Evolutionary conservation across 2,113 vertebrate genomes (phyloP).

Genomic region (Garra rufa): DNA sequence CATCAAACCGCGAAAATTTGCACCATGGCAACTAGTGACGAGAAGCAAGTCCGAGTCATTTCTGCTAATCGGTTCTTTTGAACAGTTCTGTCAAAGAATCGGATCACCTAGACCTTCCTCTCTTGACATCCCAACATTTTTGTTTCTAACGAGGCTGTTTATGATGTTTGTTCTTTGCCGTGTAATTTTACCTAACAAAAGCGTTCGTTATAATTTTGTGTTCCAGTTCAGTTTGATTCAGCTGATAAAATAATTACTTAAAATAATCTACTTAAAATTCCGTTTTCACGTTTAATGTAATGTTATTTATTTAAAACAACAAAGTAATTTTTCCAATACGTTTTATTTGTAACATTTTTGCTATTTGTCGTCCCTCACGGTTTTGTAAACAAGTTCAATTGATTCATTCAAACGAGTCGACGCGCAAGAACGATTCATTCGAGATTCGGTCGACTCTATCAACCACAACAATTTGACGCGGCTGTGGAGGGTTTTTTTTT

Average conservation of each 20-base stretch:
- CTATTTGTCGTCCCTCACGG: background rate
- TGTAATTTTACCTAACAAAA: background rate
- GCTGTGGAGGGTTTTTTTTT: background rate
- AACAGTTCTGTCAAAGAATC: background rate
- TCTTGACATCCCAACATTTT: background rate
- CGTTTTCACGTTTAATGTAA: background rate
- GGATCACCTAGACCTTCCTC: background rate
- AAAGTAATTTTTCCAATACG: background rate
- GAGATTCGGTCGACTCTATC: background rate
- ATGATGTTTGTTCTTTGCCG: background rate
- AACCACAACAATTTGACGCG: background rate
- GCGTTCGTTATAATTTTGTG: background rate
- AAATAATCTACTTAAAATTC: background rate
- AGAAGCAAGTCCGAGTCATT: background rate
- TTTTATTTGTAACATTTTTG: background rate
- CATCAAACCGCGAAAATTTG: constrained; percentile 1
- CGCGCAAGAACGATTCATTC: background rate
- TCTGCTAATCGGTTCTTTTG: background rate
- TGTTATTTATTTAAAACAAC: background rate
- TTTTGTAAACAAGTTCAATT: background rate
- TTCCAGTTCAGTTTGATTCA: background rate
- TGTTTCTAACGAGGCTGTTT: background rate
- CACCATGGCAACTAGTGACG: background rate
- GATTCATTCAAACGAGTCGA: constrained; percentile 2
- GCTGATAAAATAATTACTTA: background rate